Evolutionary conservation across 2,797 vertebrate genomes (phyloP).

Genomic region (Paguma larvata): DNA sequence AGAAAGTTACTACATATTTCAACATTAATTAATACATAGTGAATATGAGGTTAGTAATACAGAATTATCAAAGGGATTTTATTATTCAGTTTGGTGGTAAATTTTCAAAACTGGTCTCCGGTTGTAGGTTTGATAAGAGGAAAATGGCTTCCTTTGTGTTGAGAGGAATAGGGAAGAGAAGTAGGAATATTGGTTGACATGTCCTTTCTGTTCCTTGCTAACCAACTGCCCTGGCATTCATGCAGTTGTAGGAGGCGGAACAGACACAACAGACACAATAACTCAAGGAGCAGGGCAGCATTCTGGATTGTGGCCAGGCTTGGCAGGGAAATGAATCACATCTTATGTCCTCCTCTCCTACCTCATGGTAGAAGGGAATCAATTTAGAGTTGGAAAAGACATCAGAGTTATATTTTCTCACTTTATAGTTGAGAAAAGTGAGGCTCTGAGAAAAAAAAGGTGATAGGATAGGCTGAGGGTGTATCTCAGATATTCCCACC

Average conservation of each 20-base stretch:
- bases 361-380: neutral
- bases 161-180: neutral
- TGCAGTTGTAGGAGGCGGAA: neutral
- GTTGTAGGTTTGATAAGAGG: neutral
- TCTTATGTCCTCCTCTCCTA: no score
- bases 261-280: neutral
- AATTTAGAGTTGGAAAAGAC: neutral
- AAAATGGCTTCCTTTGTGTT: neutral
- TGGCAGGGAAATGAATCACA: neutral
- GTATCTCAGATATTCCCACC: neutral
- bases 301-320: neutral
- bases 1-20: neutral
- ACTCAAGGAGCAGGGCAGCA: neutral
- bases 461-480: neutral
- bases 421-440: neutral
- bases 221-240: neutral
- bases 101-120: neutral
- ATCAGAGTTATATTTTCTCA: neutral
- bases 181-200: neutral
- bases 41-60: neutral
- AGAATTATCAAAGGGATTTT: neutral
- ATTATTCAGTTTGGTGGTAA: neutral
- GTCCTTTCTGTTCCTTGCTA: neutral
- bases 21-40: neutral
- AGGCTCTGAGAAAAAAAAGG: neutral